These are phyloP conservation scores for Atrina japonica DNA, from an alignment of 2,888 invertebrate species.

Conservation along the genomic window DNA sequence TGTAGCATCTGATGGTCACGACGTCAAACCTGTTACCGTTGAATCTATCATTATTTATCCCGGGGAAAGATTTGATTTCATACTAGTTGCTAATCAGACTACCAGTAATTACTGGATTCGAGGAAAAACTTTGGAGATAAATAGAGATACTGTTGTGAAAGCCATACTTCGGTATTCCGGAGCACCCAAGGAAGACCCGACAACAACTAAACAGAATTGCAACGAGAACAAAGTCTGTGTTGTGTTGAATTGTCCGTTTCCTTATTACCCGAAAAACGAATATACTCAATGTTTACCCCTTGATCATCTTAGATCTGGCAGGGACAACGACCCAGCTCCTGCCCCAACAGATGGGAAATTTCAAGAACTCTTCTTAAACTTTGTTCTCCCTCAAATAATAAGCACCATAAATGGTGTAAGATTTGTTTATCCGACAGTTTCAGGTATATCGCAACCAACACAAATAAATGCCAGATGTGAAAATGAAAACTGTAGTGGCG, in stretches of 20 bases:
- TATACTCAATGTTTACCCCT: conserved; percentile 19
- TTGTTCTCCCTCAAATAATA: conserved; percentile 67
- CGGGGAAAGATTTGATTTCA: conserved; percentile 58
- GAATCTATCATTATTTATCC: conserved; percentile 47
- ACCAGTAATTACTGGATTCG: conserved; percentile 58
- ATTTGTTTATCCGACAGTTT: conserved; percentile 56
- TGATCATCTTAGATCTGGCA: conserved; percentile 32
- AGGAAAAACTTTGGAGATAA: conserved; percentile 44
- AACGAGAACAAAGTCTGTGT: conserved; percentile 29
- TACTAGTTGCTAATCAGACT: conserved; percentile 45
- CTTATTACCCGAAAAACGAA: conserved; percentile 2
- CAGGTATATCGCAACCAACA: conserved; percentile 60
- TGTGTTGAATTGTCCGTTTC: conserved; percentile 33
- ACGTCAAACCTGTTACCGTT: conserved; percentile 45
- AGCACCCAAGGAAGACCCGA: conserved; percentile 3
- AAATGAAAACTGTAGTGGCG: conserved; percentile 52
- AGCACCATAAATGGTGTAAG: conserved; percentile 65
- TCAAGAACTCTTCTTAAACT: conserved; percentile 70
- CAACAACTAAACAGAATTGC: conserved; percentile 27
- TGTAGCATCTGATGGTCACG: conserved; percentile 54
- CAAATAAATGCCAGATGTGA: conserved; percentile 60
- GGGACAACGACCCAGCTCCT: conserved; percentile 45
- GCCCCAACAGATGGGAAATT: conserved; percentile 46
- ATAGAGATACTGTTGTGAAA: conserved; percentile 6
- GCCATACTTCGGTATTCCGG: conserved; percentile 39